phyloP scores from a whole-genome alignment of 2,888 invertebrate genomes.

The Cosmorhoe ocellata region DNA sequence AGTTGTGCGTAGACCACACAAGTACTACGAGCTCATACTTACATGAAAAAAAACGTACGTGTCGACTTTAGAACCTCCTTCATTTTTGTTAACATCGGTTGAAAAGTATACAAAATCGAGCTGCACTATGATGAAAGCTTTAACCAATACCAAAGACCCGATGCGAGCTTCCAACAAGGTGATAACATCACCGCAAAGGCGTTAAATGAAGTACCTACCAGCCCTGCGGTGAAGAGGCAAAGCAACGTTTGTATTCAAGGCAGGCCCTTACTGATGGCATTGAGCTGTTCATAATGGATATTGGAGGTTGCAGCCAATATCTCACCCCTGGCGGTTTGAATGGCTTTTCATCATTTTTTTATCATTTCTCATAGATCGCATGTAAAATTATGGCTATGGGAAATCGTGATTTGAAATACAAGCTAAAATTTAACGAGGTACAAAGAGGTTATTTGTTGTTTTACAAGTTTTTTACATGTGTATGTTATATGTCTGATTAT shows the following conservation, averaged over 20 bases:
- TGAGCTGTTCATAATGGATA: constrained; percentile 61
- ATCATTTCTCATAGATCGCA: constrained; percentile 25
- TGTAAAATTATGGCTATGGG: not conserved
- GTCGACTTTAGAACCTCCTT: too few species aligned
- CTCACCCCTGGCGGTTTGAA: constrained; percentile 35
- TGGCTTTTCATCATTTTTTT: constrained; percentile 34
- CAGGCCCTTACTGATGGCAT: constrained; percentile 55
- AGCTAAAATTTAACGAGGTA: not conserved
- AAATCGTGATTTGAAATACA: not conserved
- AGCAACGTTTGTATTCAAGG: constrained; percentile 63
- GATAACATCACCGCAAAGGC: constrained; percentile 46
- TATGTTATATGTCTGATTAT: too few species aligned
- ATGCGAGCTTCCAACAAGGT: constrained; percentile 6
- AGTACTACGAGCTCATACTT: too few species aligned
- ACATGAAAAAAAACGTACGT: too few species aligned
- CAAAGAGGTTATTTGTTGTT: too few species aligned
- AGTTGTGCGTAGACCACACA: too few species aligned
- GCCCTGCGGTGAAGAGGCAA: constrained; percentile 49
- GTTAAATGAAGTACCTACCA: constrained; percentile 57
- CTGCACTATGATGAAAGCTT: not conserved
- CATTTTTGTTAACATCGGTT: too few species aligned
- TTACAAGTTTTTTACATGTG: too few species aligned
- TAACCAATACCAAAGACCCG: constrained; percentile 34
- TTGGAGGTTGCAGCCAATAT: constrained; percentile 36
- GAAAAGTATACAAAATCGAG: too few species aligned